These are phyloP conservation scores for Sipha maydis DNA, from an alignment of 2,888 invertebrate genomes.

Conservation along the genomic window DNA sequence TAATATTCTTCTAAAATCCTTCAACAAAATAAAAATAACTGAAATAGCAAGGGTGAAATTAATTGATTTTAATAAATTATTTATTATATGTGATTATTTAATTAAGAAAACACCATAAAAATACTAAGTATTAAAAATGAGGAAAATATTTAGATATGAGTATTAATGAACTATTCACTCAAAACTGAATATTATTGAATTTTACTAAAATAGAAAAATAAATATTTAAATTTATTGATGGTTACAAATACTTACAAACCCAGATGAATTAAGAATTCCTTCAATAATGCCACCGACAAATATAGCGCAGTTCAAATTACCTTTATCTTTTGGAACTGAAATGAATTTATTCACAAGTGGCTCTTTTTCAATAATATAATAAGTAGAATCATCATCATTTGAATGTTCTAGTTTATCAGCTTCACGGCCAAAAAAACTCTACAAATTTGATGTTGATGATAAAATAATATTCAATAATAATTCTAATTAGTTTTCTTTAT, in stretches of 20 bases:
- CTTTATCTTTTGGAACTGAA: constrained; percentile 97
- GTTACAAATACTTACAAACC: constrained; percentile 83
- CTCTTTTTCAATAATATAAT: constrained; percentile 98
- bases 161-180: too few relatives aligned
- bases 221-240: not conserved
- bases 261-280: constrained; percentile 91
- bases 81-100: too few relatives aligned
- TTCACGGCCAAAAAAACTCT: constrained; percentile 96
- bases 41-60: too few relatives aligned
- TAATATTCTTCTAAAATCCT: too few relatives aligned
- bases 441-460: constrained; percentile 66
- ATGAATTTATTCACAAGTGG: constrained; percentile 96
- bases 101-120: too few relatives aligned
- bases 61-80: too few relatives aligned
- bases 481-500: constrained; percentile 3
- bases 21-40: too few relatives aligned
- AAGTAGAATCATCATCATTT: constrained; percentile 97
- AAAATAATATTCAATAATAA: not conserved
- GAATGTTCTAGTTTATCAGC: constrained; percentile 98
- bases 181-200: too few relatives aligned
- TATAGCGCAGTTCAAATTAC: constrained; percentile 96
- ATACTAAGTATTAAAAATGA: too few relatives aligned
- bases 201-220: too few relatives aligned
- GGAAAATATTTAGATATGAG: too few relatives aligned
- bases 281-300: constrained; percentile 98